Evolutionary conservation across 2,113 vertebrate genomes (phyloP).

Genomic region (Genyomyrus donnyi): DNA sequence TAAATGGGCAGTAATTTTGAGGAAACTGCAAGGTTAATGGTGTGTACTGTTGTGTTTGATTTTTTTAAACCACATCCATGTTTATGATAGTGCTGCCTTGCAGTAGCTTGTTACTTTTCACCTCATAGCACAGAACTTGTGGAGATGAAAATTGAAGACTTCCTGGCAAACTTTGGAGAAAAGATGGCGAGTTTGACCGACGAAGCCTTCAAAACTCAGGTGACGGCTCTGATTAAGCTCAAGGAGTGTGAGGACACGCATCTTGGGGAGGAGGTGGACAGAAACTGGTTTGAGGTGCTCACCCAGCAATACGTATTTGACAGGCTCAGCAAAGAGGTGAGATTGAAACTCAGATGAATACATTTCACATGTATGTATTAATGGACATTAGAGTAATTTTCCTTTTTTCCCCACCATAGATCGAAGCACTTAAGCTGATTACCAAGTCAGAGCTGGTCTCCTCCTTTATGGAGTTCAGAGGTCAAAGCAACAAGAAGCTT

Average conservation of each 20-base stretch:
- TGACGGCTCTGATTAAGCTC: conserved; percentile 85
- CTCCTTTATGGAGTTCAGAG: conserved; percentile 78
- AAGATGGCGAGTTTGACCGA: conserved; percentile 72
- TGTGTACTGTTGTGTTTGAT: background rate
- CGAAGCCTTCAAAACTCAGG: conserved; percentile 84
- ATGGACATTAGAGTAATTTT: background rate
- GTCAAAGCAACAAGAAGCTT: conserved; percentile 66
- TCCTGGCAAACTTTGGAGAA: conserved; percentile 77
- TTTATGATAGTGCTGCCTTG: background rate
- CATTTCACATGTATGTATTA: background rate
- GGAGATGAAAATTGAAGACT: conserved; percentile 87
- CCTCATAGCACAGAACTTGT: conserved; percentile 78
- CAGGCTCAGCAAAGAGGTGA: conserved; percentile 80
- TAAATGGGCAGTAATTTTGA: background rate
- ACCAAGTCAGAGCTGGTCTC: conserved; percentile 70
- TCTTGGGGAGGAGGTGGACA: conserved; percentile 90
- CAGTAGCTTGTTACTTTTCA: conserved; percentile 27
- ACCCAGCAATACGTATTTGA: conserved; percentile 90
- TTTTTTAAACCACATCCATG: background rate
- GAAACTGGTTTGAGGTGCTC: conserved; percentile 91
- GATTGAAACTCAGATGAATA: background rate
- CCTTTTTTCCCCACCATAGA: conserved; percentile 51
- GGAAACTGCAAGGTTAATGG: background rate
- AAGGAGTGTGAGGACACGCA: conserved; percentile 93
- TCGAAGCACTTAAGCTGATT: conserved; percentile 78